phyloP scores from a whole-genome alignment of 2,797 vertebrate species.

The Pipistrellus kuhlii region DNA sequence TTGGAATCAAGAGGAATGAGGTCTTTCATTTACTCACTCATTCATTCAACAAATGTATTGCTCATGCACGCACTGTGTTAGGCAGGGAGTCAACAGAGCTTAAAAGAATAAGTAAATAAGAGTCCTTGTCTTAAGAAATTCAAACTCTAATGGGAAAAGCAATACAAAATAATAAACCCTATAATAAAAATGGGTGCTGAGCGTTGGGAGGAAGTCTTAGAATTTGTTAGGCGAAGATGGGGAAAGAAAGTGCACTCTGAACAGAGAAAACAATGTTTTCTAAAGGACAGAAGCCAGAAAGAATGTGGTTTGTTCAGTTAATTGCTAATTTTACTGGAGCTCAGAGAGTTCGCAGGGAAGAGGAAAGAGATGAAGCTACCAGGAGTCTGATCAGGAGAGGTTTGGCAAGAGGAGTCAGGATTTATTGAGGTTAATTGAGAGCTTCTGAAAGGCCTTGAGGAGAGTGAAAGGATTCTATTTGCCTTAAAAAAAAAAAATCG shows the following conservation, averaged over 20 bases:
- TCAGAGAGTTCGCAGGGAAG: neutral
- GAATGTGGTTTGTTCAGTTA: neutral
- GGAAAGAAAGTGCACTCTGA: neutral
- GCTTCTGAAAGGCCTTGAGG: neutral
- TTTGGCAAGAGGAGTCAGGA: neutral
- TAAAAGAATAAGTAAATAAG: slow-evolving; percentile 47
- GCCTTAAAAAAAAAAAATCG: neutral
- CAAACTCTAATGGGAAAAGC: neutral
- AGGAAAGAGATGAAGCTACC: neutral
- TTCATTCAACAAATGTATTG: neutral
- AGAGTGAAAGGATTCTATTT: neutral
- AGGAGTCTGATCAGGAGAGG: neutral
- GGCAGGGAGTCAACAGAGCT: neutral
- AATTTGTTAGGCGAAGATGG: neutral
- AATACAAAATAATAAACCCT: neutral
- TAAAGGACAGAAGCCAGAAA: neutral
- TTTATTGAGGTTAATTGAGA: neutral
- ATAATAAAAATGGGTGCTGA: neutral
- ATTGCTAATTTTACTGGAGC: neutral
- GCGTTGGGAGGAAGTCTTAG: slow-evolving; percentile 9
- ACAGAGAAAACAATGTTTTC: neutral
- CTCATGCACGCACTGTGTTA: neutral
- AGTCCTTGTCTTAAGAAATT: slow-evolving; percentile 7
- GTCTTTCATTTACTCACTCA: neutral
- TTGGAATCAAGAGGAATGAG: slow-evolving; percentile 2